These are phyloP conservation scores for Tetragonisca angustula DNA, from an alignment of 2,888 invertebrate genomes.

Conservation along the genomic window DNA sequence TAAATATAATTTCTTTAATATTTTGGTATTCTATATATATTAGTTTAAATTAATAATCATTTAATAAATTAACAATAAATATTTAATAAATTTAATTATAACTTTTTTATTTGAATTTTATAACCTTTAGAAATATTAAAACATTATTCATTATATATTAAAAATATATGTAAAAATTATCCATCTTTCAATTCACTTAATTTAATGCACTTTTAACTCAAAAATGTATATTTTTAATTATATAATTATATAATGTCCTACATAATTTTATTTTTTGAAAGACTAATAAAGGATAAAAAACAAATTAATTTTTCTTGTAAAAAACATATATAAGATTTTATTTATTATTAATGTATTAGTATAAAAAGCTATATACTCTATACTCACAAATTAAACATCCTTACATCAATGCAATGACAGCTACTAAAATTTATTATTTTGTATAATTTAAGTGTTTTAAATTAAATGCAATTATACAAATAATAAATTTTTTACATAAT, in stretches of 20 bases:
- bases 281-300: background rate
- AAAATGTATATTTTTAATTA: background rate
- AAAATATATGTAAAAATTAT: no score
- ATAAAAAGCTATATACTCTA: conserved; percentile 40
- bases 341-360: conserved; percentile 36
- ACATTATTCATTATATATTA: no score
- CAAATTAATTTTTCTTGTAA: conserved; percentile 20
- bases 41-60: background rate
- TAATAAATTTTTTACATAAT: conserved; percentile 37
- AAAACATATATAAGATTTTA: conserved; percentile 52
- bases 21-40: background rate
- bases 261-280: background rate
- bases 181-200: no score
- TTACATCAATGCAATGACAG: conserved; percentile 10
- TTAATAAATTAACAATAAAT: no score
- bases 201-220: background rate
- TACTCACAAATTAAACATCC: conserved; percentile 27
- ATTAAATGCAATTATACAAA: conserved; percentile 33
- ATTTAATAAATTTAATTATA: background rate
- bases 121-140: background rate
- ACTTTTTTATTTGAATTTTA: background rate
- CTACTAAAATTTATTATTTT: conserved; percentile 46
- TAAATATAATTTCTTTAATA: background rate
- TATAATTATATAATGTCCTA: background rate
- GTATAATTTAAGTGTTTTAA: conserved; percentile 36